Evolutionary conservation across 2,888 invertebrate species (phyloP), one percentile per base, ranked within the genome.

Genomic region (Apocheima hispidaria): DNA sequence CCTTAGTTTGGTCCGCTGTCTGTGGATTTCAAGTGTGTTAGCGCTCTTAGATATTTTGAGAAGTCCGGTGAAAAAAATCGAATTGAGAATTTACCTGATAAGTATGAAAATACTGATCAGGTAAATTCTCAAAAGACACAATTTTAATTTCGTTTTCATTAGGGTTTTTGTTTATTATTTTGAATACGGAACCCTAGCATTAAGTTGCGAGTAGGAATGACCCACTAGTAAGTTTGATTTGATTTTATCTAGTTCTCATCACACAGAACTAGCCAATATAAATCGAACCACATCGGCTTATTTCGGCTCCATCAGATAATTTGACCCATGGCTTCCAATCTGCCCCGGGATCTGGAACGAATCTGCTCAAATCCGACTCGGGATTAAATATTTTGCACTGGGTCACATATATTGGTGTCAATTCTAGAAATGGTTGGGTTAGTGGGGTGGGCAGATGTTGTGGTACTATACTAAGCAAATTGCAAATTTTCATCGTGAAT

Each of bases 261-360:
- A n/a, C 46, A 52, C 46, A 23, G n/a, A 59, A n/a, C 18, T 60
- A 36, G 26, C 35, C 35, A 49, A 54, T 60, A 48, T 44, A 52
- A 46, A 20, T 58, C 28, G 21, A 46, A 43, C n/a, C 33, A 30
- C 33, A 49, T 40, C 18, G 23, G 43, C 43, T 18, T 21, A n/a
- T 48, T 48, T 23, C 41, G 18, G 18, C 21, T 48, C 16, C 6
- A 56, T 52, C 61, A 14, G 52, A 61, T 56, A 52, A 44, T 12
- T 20, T 35, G 26, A 12, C 35, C 30, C 33, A 43, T 51, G 33
- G n/a, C 21, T 21, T 43, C 12, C 41, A 43, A 66, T 63, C 63
- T 56, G 18, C 30, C 30, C 28, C 18, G 18, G 35, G 48, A 66
- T 66, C 60, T 51, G 48, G 30, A 57, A 55, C 63, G 57, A 63